Conservation (phyloP, 2,113 vertebrate genomes). For the Gasterosteus nipponicus region DNA sequence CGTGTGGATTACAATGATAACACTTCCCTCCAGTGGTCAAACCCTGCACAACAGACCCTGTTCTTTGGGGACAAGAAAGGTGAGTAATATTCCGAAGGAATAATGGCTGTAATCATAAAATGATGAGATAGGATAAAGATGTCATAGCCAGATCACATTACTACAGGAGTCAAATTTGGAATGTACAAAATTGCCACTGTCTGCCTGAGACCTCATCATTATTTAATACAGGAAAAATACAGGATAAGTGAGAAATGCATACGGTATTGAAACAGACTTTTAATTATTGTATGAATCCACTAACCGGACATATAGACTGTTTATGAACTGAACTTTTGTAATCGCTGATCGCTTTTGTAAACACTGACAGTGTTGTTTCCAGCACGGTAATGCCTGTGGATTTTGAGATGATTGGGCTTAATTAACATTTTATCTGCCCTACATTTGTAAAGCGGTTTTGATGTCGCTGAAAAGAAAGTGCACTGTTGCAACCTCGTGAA, state of each 20-base stretch:
- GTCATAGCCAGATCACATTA: constrained; percentile 49
- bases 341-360: constrained; percentile 32
- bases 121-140: constrained; percentile 47
- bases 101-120: constrained; percentile 46
- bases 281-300: constrained; percentile 49
- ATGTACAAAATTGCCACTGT: constrained; percentile 16
- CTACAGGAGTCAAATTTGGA: constrained; percentile 14
- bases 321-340: constrained; percentile 52
- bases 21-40: constrained; percentile 99
- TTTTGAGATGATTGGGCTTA: constrained; percentile 69
- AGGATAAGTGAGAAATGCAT: constrained; percentile 26
- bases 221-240: constrained; percentile 22
- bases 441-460: constrained; percentile 65
- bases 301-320: too few relatives aligned
- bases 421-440: constrained; percentile 73
- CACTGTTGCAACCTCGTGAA: constrained; percentile 69
- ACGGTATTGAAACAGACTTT: constrained; percentile 48
- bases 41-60: constrained; percentile 98
- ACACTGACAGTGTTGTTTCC: constrained; percentile 67
- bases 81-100: constrained; percentile 67
- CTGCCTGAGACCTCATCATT: constrained; percentile 28
- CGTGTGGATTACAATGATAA: constrained; percentile 99
- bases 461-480: constrained; percentile 54
- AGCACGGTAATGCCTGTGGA: constrained; percentile 66
- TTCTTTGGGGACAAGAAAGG: constrained; percentile 99